Evolutionary conservation across 2,888 invertebrate species (phyloP), one percentile per base, ranked within the genome.

Genomic region (Chalcis sispes): DNA sequence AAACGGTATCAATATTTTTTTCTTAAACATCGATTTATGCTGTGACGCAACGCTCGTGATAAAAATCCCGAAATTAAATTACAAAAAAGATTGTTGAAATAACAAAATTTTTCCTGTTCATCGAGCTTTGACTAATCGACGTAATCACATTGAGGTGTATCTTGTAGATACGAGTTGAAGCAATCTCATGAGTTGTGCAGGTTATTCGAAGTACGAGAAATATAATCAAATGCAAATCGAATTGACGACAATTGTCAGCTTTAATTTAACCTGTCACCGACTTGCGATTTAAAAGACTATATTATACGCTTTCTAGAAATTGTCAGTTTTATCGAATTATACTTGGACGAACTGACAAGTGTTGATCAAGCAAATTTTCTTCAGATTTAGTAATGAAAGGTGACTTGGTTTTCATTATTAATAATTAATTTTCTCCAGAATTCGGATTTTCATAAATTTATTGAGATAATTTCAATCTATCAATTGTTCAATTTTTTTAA

Each of bases 291-390:
- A 15, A 48, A 10, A 7, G 18, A 20, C 29, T 48, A 15, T 25
- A n/a, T 42, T 62, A 27, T 23, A n/a, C 32, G 29, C 18, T 5
- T 23, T 18, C 8, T 23, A 40, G 50, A 52, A 7, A 15, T 20
- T 25, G 52, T 52, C 65, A 23, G 25, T 66, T 66, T 66, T 54
- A 66, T 66, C 25, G 36, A 66, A 52, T 66, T 66, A 66, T 8
- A 36, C 2, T n/a, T 3, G 46, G 13, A 23, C 8, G 48, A 13
- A 29, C n/a, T 61, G 61, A 52, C 61, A 15, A 27, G 61, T 40
- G 52, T 40, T 69, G 23, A 3, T 58, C 29, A 54, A 29, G 7
- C 62, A n/a, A 48, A 48, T 62, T 29, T 29, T 62, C 48, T 18
- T n/a, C 8, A 8, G 3, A 5, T 46, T n/a, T 8, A 36, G 36